Evolutionary conservation across 2,113 vertebrate genomes (phyloP).

Genomic region (Excalfactoria chinensis): DNA sequence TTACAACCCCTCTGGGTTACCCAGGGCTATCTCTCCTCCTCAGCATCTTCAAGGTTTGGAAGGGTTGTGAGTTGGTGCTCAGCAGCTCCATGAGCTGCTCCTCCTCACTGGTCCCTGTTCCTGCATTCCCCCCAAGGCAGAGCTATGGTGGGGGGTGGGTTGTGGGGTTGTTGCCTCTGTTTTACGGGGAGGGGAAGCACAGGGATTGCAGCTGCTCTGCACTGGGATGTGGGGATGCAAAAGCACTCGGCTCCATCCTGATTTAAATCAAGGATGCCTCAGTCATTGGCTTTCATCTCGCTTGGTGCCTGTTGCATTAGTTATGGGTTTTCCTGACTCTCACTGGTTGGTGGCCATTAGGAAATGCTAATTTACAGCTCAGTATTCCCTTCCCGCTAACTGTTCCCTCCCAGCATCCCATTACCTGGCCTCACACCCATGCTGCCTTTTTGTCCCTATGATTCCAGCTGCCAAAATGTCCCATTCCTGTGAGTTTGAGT

Average conservation of each 20-base stretch:
- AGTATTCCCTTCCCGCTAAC: background rate
- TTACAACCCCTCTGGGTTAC: background rate
- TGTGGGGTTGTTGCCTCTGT: background rate
- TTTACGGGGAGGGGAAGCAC: background rate
- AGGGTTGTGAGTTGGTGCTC: background rate
- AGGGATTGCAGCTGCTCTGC: background rate
- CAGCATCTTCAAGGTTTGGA: background rate
- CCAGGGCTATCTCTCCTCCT: background rate
- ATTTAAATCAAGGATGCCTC: background rate
- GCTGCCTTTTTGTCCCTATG: conserved; percentile 21
- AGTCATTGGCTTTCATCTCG: background rate
- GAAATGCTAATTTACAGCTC: conserved; percentile 54
- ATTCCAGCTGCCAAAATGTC: background rate
- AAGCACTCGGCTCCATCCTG: background rate
- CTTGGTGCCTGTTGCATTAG: background rate
- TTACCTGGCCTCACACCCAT: conserved; percentile 41
- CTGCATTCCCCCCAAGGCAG: background rate
- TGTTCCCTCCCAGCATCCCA: background rate
- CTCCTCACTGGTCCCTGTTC: background rate
- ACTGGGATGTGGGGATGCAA: rapidly evolving
- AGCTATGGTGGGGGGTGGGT: background rate
- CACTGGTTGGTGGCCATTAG: background rate
- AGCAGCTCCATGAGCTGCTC: background rate
- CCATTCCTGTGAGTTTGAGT: background rate
- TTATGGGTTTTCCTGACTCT: background rate